Percentiles rank a stretch among this genome's conserved stretches.
Evolutionary conservation across 2,797 vertebrate genomes (phyloP).

Genomic region (Acanthurus leucopareius): DNA sequence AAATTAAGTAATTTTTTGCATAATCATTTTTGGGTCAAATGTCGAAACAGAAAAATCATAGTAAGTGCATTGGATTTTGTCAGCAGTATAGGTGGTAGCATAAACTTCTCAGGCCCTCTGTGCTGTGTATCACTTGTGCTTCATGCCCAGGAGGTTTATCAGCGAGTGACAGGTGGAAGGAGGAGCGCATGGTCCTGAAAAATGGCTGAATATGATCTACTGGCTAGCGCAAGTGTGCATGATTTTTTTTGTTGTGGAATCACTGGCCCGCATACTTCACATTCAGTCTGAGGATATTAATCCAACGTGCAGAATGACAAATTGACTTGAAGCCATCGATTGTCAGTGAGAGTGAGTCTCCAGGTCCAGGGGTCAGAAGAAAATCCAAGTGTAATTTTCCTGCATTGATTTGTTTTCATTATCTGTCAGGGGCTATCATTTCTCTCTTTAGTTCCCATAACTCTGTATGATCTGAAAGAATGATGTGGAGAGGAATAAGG

Average conservation of each 20-base stretch:
- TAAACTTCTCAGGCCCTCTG: background rate
- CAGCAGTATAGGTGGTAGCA: background rate
- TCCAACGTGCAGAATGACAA: conserved; percentile 11
- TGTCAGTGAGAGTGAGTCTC: conserved; percentile 32
- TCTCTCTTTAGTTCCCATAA: conserved; percentile 69
- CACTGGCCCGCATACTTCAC: conserved; percentile 19
- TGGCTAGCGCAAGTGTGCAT: background rate
- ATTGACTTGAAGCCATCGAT: conserved; percentile 24
- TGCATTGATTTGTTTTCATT: conserved; percentile 58
- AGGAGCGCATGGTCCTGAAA: conserved; percentile 2
- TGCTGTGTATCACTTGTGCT: conserved; percentile 13
- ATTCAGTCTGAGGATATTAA: conserved; percentile 13
- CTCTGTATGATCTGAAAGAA: conserved; percentile 3
- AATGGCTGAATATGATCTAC: conserved; percentile 22
- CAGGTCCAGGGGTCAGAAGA: background rate
- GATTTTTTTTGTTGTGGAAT: conserved; percentile 1
- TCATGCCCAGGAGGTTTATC: conserved; percentile 9
- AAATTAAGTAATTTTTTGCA: background rate
- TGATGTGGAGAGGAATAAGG: conserved; percentile 15
- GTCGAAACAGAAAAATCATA: background rate
- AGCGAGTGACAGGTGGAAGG: conserved; percentile 30
- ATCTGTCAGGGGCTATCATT: conserved; percentile 60
- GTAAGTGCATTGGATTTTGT: accelerated
- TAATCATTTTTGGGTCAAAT: background rate
- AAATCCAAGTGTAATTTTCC: conserved; percentile 29